These are phyloP conservation scores for Sebastes elongatus DNA, from an alignment of 2,797 vertebrate genomes.

Conservation along the genomic window DNA sequence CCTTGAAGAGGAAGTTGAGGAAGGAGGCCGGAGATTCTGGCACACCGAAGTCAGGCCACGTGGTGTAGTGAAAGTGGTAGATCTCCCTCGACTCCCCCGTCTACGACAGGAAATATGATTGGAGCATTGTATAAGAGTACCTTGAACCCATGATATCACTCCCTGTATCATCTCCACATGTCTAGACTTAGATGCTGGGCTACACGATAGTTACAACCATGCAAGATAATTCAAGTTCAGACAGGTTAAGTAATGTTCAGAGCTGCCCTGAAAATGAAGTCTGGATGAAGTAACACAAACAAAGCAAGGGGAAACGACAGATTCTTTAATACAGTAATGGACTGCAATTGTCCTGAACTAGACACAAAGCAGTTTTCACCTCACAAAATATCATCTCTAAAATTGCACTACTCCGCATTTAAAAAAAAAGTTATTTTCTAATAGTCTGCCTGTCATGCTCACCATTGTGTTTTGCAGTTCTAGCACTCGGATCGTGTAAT, in stretches of 20 bases:
- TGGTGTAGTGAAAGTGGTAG: slow-evolving; percentile 98
- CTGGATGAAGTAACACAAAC: background rate
- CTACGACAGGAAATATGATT: slow-evolving; percentile 72
- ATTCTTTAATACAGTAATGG: background rate
- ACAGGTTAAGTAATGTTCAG: background rate
- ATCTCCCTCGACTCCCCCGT: slow-evolving; percentile 90
- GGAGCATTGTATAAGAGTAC: background rate
- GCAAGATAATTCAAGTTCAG: background rate
- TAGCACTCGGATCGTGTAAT: slow-evolving; percentile 91
- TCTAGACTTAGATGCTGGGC: background rate
- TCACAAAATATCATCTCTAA: background rate
- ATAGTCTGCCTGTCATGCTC: slow-evolving; percentile 9
- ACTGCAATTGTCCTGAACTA: background rate
- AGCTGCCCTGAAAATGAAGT: background rate
- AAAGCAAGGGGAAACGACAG: background rate
- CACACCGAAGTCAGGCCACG: slow-evolving; percentile 98
- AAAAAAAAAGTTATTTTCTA: background rate
- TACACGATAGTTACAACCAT: background rate
- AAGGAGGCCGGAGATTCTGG: slow-evolving; percentile 97
- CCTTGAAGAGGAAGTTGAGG: slow-evolving; percentile 96
- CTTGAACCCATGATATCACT: background rate
- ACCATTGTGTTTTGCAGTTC: slow-evolving; percentile 90
- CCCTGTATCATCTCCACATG: background rate
- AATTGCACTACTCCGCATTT: background rate
- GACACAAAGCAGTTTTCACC: background rate